phyloP scores from a whole-genome alignment of 2,888 invertebrate species.

The Gortyna flavago region DNA sequence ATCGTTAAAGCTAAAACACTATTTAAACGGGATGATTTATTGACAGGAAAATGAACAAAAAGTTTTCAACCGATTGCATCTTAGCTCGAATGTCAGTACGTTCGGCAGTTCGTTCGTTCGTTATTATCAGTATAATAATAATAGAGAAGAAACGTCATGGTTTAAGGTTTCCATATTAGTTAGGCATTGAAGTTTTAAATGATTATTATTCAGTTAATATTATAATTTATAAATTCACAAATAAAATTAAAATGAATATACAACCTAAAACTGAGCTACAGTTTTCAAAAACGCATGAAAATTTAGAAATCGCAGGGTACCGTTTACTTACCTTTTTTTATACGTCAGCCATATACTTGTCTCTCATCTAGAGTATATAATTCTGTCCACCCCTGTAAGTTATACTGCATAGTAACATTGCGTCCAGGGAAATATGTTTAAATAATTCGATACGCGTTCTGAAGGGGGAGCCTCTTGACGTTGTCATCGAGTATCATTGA shows the following conservation, averaged over 20 bases:
- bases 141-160: no score
- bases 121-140: no score
- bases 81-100: no score
- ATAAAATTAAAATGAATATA: neutral
- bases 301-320: neutral
- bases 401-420: slow-evolving; percentile 40
- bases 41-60: no score
- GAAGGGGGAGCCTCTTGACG: slow-evolving; percentile 44
- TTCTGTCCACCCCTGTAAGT: slow-evolving; percentile 25
- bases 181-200: no score
- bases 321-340: no score
- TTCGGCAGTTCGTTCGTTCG: no score
- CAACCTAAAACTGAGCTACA: neutral
- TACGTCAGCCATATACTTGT: neutral
- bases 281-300: neutral
- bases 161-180: no score
- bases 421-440: slow-evolving; percentile 81
- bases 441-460: slow-evolving; percentile 79
- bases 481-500: slow-evolving; percentile 32
- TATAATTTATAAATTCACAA: neutral
- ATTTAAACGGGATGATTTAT: no score
- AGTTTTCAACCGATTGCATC: no score
- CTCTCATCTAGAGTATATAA: slow-evolving; percentile 27
- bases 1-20: no score
- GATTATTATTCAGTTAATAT: neutral